Evolutionary conservation across 2,888 invertebrate species (phyloP).

Genomic region (Orchestes rusci): DNA sequence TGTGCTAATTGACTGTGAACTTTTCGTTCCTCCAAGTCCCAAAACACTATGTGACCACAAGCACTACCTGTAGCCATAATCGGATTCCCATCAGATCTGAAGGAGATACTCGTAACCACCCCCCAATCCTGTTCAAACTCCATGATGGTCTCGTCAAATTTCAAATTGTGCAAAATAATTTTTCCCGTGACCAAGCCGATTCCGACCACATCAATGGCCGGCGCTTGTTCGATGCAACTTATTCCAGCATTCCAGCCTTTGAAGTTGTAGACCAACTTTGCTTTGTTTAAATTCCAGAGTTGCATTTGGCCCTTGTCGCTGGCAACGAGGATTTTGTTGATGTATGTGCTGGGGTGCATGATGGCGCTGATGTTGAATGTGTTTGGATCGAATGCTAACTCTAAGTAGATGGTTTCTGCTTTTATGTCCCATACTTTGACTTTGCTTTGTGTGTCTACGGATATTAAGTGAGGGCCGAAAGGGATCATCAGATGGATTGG

Average conservation of each 20-base stretch:
- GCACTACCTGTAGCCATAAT: constrained; percentile 73
- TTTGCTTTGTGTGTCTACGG: constrained; percentile 70
- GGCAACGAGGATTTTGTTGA: constrained; percentile 88
- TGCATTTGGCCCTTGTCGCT: constrained; percentile 79
- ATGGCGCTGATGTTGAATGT: constrained; percentile 74
- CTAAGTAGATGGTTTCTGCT: constrained; percentile 59
- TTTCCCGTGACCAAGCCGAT: constrained; percentile 77
- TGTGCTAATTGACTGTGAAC: constrained; percentile 71
- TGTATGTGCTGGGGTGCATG: constrained; percentile 89
- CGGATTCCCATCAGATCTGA: constrained; percentile 78
- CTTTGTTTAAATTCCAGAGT: constrained; percentile 81
- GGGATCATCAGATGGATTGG: constrained; percentile 73
- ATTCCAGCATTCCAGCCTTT: constrained; percentile 69
- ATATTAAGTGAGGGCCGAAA: constrained; percentile 79
- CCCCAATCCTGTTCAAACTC: constrained; percentile 92
- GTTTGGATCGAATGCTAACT: constrained; percentile 58
- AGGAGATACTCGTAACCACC: constrained; percentile 72
- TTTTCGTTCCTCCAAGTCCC: constrained; percentile 82
- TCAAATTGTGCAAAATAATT: constrained; percentile 82
- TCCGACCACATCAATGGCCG: constrained; percentile 87
- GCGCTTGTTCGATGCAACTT: constrained; percentile 75
- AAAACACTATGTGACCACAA: constrained; percentile 82
- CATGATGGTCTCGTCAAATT: constrained; percentile 74
- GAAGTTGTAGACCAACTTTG: constrained; percentile 70
- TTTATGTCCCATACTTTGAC: constrained; percentile 82